phyloP scores from a whole-genome alignment of 2,113 vertebrate species.

The Daboia siamensis region DNA sequence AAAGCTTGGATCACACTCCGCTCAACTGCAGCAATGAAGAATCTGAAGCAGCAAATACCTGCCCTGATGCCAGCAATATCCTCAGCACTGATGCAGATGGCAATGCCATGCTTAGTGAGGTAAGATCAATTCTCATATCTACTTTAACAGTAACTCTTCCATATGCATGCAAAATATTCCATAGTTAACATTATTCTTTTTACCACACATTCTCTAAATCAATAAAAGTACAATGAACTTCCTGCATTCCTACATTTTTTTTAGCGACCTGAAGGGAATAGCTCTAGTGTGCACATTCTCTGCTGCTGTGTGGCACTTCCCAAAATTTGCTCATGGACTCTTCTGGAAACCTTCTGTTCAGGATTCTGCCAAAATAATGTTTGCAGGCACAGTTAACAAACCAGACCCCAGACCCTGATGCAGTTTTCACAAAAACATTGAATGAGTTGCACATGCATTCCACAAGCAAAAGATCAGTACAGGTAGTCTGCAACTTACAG shows the following conservation, averaged over 20 bases:
- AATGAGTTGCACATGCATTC: background rate
- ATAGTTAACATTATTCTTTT: background rate
- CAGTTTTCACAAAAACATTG: background rate
- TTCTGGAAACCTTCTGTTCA: background rate
- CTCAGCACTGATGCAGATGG: constrained; percentile 50
- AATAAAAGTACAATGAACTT: background rate
- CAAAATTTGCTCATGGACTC: background rate
- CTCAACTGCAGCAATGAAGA: constrained; percentile 50
- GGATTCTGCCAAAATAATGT: background rate
- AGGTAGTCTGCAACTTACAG: no score
- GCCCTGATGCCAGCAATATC: background rate
- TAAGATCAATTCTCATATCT: constrained; percentile 52
- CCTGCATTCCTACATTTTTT: background rate
- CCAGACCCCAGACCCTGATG: background rate
- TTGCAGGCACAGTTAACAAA: background rate
- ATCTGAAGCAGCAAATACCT: constrained; percentile 38
- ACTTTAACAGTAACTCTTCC: background rate
- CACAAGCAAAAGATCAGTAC: background rate
- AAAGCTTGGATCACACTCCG: constrained; percentile 42
- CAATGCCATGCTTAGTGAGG: constrained; percentile 51
- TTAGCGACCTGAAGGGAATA: background rate
- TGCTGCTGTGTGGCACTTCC: background rate
- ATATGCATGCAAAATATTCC: background rate
- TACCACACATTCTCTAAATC: background rate
- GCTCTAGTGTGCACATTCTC: background rate